Conservation (phyloP, 2,888 invertebrate species). For the Drosophila nigritarsus region DNA sequence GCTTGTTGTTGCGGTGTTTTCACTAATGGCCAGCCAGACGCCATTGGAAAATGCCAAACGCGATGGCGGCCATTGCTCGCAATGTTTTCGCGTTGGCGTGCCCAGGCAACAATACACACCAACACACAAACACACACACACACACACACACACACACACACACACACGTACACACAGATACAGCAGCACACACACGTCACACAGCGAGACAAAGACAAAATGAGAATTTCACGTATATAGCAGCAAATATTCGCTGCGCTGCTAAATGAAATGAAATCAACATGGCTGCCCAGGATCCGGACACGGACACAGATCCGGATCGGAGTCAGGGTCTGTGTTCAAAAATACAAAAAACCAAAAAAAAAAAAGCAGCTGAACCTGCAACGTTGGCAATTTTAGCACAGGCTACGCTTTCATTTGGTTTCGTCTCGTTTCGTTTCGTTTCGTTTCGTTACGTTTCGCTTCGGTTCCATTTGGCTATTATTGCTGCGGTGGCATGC, state of each 20-base stretch:
- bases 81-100: conserved; percentile 62
- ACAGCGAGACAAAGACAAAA: conserved; percentile 42
- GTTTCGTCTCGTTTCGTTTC: conserved; percentile 40
- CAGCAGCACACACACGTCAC: neutral
- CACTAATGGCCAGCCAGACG: conserved; percentile 70
- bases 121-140: conserved; percentile 1
- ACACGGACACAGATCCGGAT: conserved; percentile 21
- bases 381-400: conserved; percentile 78
- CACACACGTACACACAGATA: neutral
- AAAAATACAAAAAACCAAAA: neutral
- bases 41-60: conserved; percentile 63
- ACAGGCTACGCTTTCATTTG: conserved; percentile 56
- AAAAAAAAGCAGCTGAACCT: conserved; percentile 29
- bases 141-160: neutral
- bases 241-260: conserved; percentile 34
- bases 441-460: conserved; percentile 33
- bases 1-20: conserved; percentile 29
- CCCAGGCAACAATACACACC: conserved; percentile 46
- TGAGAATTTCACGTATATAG: conserved; percentile 35
- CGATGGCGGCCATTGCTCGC: conserved; percentile 65
- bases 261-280: conserved; percentile 79
- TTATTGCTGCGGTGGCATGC: conserved; percentile 28
- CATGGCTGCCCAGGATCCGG: conserved; percentile 71
- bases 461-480: conserved; percentile 29
- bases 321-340: conserved; percentile 7